Evolutionary conservation across 2,797 vertebrate genomes (phyloP).

Genomic region (Betta splendens): DNA sequence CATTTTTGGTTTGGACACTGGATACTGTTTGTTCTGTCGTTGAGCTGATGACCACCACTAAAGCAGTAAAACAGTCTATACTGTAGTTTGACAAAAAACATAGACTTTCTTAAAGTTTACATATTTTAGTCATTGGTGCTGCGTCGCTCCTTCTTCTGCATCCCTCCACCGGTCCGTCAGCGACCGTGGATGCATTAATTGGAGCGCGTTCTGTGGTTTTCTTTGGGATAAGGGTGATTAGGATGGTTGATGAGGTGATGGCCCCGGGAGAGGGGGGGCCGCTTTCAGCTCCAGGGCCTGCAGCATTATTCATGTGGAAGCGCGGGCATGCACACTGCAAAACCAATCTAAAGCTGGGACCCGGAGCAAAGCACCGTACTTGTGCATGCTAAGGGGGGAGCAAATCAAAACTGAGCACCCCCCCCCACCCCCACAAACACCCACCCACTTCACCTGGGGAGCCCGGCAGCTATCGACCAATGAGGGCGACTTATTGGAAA

Average conservation of each 20-base stretch:
- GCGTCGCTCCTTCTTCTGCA: constrained; percentile 35
- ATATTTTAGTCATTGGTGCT: constrained; percentile 42
- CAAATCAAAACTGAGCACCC: constrained; percentile 55
- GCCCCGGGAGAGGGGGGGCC: constrained; percentile 37
- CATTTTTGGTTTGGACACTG: constrained; percentile 42
- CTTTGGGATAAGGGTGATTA: constrained; percentile 69
- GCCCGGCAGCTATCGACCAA: constrained; percentile 76
- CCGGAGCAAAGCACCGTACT: constrained; percentile 43
- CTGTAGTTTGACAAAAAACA: constrained; percentile 29
- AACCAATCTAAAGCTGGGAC: constrained; percentile 59
- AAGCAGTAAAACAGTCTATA: too few species aligned
- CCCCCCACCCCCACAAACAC: constrained; percentile 24
- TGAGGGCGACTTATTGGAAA: constrained; percentile 77
- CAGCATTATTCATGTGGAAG: constrained; percentile 63
- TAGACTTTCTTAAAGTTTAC: constrained; percentile 18
- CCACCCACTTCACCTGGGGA: constrained; percentile 63
- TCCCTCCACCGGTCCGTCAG: constrained; percentile 50
- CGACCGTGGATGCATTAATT: constrained; percentile 60
- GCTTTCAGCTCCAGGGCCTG: constrained; percentile 47
- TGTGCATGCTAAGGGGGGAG: constrained; percentile 33
- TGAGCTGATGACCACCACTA: constrained; percentile 26
- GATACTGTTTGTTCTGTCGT: constrained; percentile 49
- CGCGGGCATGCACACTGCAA: constrained; percentile 54
- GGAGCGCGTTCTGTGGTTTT: constrained; percentile 56
- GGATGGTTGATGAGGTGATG: constrained; percentile 72